Evolutionary conservation across 1,140 invertebrate genomes (phyloP).

Genomic region (Anoplolepis gracilipes): DNA sequence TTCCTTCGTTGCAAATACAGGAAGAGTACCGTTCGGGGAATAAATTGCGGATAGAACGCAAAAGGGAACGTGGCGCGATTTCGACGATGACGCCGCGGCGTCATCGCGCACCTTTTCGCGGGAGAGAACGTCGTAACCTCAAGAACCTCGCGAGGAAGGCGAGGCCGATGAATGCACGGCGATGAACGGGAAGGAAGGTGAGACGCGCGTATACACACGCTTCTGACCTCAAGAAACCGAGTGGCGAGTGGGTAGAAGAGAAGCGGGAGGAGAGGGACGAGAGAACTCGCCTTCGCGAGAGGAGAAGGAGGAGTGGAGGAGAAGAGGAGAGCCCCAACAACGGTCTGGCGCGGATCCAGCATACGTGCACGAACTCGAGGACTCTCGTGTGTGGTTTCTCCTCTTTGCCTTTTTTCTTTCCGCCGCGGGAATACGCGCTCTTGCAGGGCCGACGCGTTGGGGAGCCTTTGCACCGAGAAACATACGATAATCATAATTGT

Average conservation of each 20-base stretch:
- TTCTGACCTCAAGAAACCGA: conserved; percentile 74
- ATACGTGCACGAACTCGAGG: conserved; percentile 47
- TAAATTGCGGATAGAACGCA: no score
- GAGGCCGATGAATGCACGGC: conserved; percentile 71
- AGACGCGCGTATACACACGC: conserved; percentile 68
- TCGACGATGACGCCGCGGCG: not conserved
- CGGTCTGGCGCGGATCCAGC: conserved; percentile 59
- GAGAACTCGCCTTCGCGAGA: conserved; percentile 45
- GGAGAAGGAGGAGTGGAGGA: not conserved
- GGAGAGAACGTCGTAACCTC: conserved; percentile 77
- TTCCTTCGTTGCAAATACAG: no score
- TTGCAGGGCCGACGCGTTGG: conserved; percentile 8
- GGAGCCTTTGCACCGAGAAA: no score
- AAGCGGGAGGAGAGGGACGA: conserved; percentile 6
- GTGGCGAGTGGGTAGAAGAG: not conserved
- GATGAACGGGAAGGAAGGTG: conserved; percentile 74
- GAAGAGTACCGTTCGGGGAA: no score
- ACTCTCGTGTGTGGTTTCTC: conserved; percentile 44
- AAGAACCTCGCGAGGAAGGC: conserved; percentile 73
- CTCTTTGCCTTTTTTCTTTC: conserved; percentile 49
- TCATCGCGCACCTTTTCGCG: conserved; percentile 38
- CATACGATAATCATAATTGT: not conserved
- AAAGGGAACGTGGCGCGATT: not conserved
- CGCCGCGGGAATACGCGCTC: conserved; percentile 30
- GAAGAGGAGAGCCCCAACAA: conserved; percentile 1